Base-by-base conservation (phyloP, 2,888 invertebrate genomes). In the Drepana falcataria region DNA sequence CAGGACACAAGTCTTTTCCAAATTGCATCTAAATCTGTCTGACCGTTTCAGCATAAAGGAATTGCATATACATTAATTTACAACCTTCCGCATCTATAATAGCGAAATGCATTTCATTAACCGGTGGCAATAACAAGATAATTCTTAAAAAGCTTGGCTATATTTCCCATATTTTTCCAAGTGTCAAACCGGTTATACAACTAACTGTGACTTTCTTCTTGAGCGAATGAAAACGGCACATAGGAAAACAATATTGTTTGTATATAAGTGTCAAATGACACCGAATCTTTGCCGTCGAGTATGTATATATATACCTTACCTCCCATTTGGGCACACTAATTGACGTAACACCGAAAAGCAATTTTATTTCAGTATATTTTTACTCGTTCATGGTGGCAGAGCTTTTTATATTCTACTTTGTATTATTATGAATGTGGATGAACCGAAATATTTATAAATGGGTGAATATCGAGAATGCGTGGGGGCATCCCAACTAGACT, bases 211-310 rank as follows among this genome's bases (percentile, higher is more conserved):
- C 70, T 75, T 73, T 80, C 81, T 80, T 79, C 75, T 73, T 69
- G 68, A 69, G 65, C 63, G 65, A 21, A 21, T 21, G 21, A 21
- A 21, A 21, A 21, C 21, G 21, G 21, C 21, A 21, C 71, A 58
- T 37, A 37, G 37, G 6, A 44, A 9, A 3, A 44, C 9, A 44
- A 9, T 9, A 9, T 72, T 66, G 61, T 69, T 69, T 64, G 55
- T 69, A 77, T 77, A 77, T 76, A 79, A 73, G 71, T 78, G 79
- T 51, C 51, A 51, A 65, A 62, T 64, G 66, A 62, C 63, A 67
- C 74, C 79, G 76, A 82, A 81, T 79, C 71, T 79, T 67, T 69
- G 77, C 71, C 73, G 72, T 78, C 78, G 77, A 77, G 79, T 69
- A 77, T 62, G 61, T 66, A 75, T 79, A 9, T 44, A 40, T 77